Evolutionary conservation across 2,113 vertebrate species (phyloP), one percentile per base, ranked within the genome.

Genomic region (Puntigrus tetrazona): DNA sequence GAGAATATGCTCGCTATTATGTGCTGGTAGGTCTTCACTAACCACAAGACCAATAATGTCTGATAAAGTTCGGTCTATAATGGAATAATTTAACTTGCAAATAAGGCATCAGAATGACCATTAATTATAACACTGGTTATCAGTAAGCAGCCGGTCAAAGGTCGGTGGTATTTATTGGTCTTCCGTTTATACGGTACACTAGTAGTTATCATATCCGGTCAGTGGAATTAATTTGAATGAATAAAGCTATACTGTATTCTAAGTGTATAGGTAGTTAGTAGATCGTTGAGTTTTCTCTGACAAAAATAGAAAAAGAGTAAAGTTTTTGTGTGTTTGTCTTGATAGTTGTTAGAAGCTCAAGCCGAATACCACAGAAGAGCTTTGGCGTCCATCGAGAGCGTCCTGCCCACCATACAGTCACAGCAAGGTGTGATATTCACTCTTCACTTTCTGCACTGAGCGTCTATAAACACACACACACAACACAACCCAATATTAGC

Each of bases 351-450:
- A 94, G 96, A 98, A 93, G 95, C 97, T 88, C 98, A 99, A 95
- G 98, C 97, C 88, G 97, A 98, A 89, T 99, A 98, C 95, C 98
- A 99, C 96, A 96, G 96, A 94, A 98, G 93, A 94, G 96, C 98
- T 90, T 94, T 99, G 95, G 93, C 95, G 89, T 95, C 95, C 93
- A 95, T 99, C 94, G 98, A 99, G 93, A 94, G 94, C 87, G 94
- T 96, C 92, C 96, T 99, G 86, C 98, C 98, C 3, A 94, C 93
- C 89, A 97, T 99, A 90, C 96, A 96, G 91, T 93, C 93, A 88
- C 96, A 98, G 90, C 97, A 99, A 98, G 98, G 98, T 99, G 94
- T 88, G 7, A 55, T 65, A 82, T 61, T 9, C 59, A 45, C 36
- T 59, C 14, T 50, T 52, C 47, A 65, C n/a, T 36, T 29, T 20